Conservation (phyloP, 2,888 invertebrate species). For the Elysia crispata region DNA sequence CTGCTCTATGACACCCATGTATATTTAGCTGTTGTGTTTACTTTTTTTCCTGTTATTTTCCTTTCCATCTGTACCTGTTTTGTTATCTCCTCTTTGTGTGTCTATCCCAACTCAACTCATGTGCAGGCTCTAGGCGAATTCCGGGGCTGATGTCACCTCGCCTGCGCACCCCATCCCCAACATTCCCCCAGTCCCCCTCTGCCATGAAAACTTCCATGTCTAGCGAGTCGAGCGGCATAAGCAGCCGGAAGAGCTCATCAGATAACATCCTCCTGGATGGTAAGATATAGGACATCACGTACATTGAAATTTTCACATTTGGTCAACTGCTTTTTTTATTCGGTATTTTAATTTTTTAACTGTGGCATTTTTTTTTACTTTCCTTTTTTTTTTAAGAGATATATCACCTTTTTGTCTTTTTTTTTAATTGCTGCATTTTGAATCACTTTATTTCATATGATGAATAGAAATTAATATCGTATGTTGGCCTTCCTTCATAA, state of each 20-base stretch:
- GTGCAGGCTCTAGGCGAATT: conserved; percentile 53
- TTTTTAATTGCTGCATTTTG: too few species aligned
- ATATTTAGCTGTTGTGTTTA: neutral
- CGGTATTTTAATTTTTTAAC: neutral
- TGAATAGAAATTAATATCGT: too few species aligned
- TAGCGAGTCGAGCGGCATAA: conserved; percentile 92
- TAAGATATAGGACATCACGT: conserved; percentile 54
- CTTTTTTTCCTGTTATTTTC: neutral
- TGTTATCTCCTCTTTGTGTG: neutral
- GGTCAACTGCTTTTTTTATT: neutral
- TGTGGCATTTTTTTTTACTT: neutral
- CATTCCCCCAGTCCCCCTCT: conserved; percentile 59
- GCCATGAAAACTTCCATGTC: conserved; percentile 66
- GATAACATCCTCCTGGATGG: conserved; percentile 79
- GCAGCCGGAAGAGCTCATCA: conserved; percentile 93
- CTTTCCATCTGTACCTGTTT: neutral
- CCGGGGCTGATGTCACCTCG: conserved; percentile 66
- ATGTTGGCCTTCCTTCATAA: too few species aligned
- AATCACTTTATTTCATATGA: too few species aligned
- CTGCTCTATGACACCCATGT: neutral
- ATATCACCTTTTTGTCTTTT: neutral
- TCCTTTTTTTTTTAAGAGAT: neutral
- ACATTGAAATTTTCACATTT: too few species aligned
- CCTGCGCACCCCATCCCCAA: conserved; percentile 69
- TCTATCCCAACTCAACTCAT: neutral